These are phyloP conservation scores for Vulpes vulpes DNA, from an alignment of 2,113 vertebrate genomes.

Conservation along the genomic window DNA sequence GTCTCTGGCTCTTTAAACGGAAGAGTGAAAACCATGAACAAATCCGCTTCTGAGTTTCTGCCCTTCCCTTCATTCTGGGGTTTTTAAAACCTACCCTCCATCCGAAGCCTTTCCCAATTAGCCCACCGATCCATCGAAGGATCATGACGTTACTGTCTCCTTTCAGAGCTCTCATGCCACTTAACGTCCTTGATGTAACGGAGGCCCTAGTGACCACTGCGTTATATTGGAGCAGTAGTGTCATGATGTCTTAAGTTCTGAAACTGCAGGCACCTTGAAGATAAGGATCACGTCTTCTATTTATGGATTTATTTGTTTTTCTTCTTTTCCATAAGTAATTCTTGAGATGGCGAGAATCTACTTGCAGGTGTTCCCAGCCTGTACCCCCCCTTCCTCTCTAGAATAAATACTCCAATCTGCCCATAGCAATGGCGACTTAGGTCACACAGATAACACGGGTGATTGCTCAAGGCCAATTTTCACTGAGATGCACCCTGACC, in stretches of 20 bases:
- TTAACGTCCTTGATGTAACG: neutral
- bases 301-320: neutral
- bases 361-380: neutral
- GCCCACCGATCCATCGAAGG: neutral
- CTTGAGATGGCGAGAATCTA: neutral
- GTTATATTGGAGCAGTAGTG: neutral
- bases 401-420: neutral
- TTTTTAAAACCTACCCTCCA: conserved; percentile 2
- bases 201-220: neutral
- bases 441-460: neutral
- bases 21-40: neutral
- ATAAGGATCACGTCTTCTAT: neutral
- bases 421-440: neutral
- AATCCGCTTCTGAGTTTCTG: neutral
- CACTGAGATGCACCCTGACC: neutral
- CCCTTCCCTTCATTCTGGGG: neutral
- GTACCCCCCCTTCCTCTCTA: neutral
- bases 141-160: neutral
- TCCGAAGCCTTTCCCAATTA: neutral
- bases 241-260: neutral
- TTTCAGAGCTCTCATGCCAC: neutral
- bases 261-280: neutral
- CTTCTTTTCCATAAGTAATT: neutral
- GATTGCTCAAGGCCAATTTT: neutral
- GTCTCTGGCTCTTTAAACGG: neutral